phyloP scores from a whole-genome alignment of 2,797 vertebrate species.

The Petrocephalus sullivani region DNA sequence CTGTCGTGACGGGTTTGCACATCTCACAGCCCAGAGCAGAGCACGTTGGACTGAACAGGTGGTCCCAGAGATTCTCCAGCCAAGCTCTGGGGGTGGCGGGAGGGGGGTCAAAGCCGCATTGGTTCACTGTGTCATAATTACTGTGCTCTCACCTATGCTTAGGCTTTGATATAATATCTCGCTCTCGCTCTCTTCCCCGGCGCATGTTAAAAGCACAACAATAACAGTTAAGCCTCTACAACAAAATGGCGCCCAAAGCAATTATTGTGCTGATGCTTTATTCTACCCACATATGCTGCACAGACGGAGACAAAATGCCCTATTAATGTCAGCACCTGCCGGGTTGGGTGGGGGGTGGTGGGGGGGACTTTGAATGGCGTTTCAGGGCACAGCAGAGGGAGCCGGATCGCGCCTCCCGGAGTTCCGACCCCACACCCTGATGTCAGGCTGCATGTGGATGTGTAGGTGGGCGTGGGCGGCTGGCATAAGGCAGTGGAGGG shows the following conservation, averaged over 20 bases:
- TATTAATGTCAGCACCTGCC: slow-evolving; percentile 7
- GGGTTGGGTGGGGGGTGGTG: neutral
- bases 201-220: neutral
- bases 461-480: neutral
- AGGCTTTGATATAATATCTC: neutral
- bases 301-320: neutral
- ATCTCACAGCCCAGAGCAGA: neutral
- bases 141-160: neutral
- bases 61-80: neutral
- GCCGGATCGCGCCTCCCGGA: neutral
- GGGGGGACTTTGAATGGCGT: neutral
- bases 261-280: neutral
- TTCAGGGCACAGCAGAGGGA: neutral
- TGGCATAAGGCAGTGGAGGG: neutral
- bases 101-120: neutral
- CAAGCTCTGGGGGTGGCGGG: neutral
- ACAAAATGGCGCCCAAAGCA: slow-evolving; percentile 6
- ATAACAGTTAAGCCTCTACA: neutral
- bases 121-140: neutral
- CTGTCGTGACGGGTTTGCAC: neutral
- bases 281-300: neutral
- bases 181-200: neutral
- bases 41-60: slow-evolving; percentile 9
- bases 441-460: neutral
- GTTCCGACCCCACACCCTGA: neutral